Conservation (phyloP, 37 sponge, comb jelly and placozoan genomes). For the Bolinopsis microptera region DNA sequence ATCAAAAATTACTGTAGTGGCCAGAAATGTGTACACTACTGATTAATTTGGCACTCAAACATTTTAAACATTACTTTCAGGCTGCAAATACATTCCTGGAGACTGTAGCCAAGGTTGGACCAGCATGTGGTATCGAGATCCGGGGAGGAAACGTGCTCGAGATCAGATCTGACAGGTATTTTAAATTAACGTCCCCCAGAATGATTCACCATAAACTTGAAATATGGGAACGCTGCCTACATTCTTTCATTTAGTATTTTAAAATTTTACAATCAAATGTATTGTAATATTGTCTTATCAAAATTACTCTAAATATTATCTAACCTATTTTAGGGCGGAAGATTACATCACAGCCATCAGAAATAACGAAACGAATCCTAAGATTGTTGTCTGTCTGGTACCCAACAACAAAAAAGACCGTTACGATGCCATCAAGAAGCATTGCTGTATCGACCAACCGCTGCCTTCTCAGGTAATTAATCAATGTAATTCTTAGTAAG, state of each 20-base stretch:
- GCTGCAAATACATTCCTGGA: not conserved
- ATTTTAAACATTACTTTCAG: not conserved
- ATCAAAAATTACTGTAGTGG: no score
- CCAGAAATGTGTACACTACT: no score
- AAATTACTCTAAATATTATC: no score
- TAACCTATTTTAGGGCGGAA: constrained; percentile 61
- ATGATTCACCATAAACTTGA: not conserved
- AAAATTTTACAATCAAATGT: no score
- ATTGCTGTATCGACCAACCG: constrained; percentile 67
- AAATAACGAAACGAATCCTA: not conserved
- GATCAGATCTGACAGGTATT: constrained; percentile 26
- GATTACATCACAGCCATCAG: constrained; percentile 62
- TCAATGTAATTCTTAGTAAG: not conserved
- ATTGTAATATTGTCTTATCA: no score
- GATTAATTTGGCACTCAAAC: no score
- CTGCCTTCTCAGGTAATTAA: constrained; percentile 33
- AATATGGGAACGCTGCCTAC: no score
- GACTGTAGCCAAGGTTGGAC: constrained; percentile 3
- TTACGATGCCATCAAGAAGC: constrained; percentile 70
- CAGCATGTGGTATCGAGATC: constrained; percentile 27
- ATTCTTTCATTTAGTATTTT: no score
- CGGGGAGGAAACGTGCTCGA: not conserved
- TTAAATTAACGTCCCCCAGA: not conserved
- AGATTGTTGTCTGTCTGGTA: constrained; percentile 44
- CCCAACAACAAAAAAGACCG: constrained; percentile 63